Base-by-base conservation (phyloP, 2,113 vertebrate genomes). In the Rutilus rutilus region DNA sequence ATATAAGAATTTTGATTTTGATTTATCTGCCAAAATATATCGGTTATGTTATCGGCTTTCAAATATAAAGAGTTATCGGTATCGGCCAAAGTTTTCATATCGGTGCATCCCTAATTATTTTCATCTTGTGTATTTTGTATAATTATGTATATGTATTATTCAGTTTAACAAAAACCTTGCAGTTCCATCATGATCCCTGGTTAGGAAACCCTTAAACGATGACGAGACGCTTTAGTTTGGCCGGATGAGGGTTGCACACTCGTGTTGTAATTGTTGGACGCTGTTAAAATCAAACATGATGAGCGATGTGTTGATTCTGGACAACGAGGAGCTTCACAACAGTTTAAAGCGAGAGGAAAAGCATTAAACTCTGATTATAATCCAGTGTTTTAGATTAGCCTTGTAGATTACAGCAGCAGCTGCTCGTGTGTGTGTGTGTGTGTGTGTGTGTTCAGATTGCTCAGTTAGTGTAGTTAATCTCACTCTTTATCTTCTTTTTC, bases 381-480 rank as follows among this genome's bases (percentile, higher is more conserved):
- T 47, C 5, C 39, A 42, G 39, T 64, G 78, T 80, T 80, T 27
- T 45, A 80, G 78, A 80, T 80, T 80, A 80, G 78, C 50, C 4
- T 69, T 17, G 39, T 52, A 59, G n/a, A 64, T 50, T 54, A 52
- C 64, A 39, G 45, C 12, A 19, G 57, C 69, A 73, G 14, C 4
- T 27, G 67, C 64, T 39, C 60, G 52, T 77, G 25, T 60, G 36
- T 60, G 42, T 62, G 82, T 74, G 42, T 62, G 82, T 71, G 36
- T 60, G 36, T 60, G 42, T 62, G 82, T 74, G 42, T 62, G 82
- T 71, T 57, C 27, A 30, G 25, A 27, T 64, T 27, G 91, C 86
- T 93, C 91, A 92, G 92, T 93, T 91, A 89, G 87, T 89, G 91
- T 91, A 90, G 92, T 91, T 95, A 95, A 95, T 94, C 94, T 95